A percentile compares a stretch with the other conserved stretches of the same genome.
Conservation (phyloP, 2,888 invertebrate genomes). For the Clivina fossor region DNA sequence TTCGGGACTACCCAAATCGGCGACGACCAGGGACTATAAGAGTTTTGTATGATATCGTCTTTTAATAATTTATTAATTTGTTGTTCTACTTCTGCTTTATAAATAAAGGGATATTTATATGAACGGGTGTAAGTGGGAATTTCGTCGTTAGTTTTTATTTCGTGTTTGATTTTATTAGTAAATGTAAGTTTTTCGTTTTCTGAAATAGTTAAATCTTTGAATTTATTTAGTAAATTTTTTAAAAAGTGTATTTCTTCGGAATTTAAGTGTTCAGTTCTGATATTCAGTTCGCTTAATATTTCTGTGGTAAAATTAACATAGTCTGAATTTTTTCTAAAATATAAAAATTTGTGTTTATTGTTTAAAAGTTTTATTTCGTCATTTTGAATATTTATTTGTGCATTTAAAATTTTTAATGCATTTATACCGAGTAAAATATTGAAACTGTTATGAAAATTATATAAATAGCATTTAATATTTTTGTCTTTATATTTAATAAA, state of each 20-base stretch:
- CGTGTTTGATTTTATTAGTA: slow-evolving; percentile 42
- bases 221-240: slow-evolving; percentile 37
- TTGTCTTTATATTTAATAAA: no score
- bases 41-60: slow-evolving; percentile 39
- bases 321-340: background rate
- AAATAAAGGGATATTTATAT: slow-evolving; percentile 43
- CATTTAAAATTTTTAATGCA: no score
- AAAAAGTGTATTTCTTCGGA: slow-evolving; percentile 39
- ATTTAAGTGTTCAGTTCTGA: slow-evolving; percentile 40
- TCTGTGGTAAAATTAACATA: no score
- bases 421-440: no score
- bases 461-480: no score
- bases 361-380: background rate
- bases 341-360: background rate
- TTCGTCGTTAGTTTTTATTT: slow-evolving; percentile 42
- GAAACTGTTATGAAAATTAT: no score
- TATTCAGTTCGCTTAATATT: no score
- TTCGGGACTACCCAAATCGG: slow-evolving; percentile 44
- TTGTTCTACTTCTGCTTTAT: slow-evolving; percentile 42
- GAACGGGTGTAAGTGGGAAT: slow-evolving; percentile 41
- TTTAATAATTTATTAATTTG: slow-evolving; percentile 41
- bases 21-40: slow-evolving; percentile 39
- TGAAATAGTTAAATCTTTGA: slow-evolving; percentile 39
- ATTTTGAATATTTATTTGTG: background rate
- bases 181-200: slow-evolving; percentile 40